Evolutionary conservation across 2,888 invertebrate species (phyloP).

Genomic region (Octonoba sinensis): DNA sequence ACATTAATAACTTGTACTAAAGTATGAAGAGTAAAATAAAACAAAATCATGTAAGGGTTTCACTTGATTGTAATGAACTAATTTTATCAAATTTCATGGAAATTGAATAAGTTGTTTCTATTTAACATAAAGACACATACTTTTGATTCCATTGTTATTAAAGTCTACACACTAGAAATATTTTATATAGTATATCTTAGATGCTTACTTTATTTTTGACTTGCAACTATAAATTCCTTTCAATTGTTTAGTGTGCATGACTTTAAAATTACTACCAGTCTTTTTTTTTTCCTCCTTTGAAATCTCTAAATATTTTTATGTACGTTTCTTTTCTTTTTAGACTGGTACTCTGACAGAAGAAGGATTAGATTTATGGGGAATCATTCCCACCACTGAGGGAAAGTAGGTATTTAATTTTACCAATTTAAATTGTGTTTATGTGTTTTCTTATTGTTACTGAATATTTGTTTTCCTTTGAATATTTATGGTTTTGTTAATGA

Average conservation of each 20-base stretch:
- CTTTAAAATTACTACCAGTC: background rate
- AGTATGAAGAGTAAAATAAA: too few species aligned
- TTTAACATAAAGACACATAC: too few species aligned
- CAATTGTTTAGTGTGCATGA: background rate
- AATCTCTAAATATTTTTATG: background rate
- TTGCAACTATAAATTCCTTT: too few species aligned
- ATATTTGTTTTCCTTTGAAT: background rate
- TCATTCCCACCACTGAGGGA: slow-evolving; percentile 68
- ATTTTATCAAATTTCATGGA: too few species aligned
- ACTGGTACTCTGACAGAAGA: slow-evolving; percentile 73
- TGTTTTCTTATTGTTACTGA: background rate
- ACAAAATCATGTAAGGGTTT: too few species aligned
- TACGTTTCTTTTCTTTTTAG: slow-evolving; percentile 65
- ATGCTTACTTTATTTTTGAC: too few species aligned
- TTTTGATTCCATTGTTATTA: too few species aligned
- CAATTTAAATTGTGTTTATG: background rate
- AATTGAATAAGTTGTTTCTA: too few species aligned
- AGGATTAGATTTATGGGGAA: slow-evolving; percentile 73
- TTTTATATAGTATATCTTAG: too few species aligned
- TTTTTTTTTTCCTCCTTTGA: background rate
- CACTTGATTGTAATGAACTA: too few species aligned
- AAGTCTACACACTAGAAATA: too few species aligned
- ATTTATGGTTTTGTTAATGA: background rate
- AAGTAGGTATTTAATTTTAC: slow-evolving; percentile 52
- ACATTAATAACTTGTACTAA: too few species aligned